These are phyloP conservation scores for Labroides dimidiatus DNA, from an alignment of 2,797 vertebrate species.

Conservation along the genomic window DNA sequence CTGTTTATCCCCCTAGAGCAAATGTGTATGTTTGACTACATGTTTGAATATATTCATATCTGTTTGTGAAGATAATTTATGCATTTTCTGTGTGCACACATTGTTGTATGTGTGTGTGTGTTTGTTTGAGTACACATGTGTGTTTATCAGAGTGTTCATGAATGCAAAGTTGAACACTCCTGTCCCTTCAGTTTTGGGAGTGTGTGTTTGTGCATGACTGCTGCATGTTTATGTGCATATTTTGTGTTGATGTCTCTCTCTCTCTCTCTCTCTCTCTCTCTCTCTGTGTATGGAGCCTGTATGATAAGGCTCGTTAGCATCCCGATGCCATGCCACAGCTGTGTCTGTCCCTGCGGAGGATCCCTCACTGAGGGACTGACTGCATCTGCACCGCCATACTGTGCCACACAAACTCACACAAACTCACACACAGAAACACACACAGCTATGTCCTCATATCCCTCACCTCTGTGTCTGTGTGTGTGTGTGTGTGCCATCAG, in stretches of 20 bases:
- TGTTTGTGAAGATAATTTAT: neutral
- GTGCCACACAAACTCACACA: conserved; percentile 49
- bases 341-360: conserved; percentile 74
- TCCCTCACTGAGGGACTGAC: conserved; percentile 67
- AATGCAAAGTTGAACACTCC: neutral
- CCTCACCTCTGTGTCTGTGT: conserved; percentile 42
- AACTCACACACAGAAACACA: conserved; percentile 26
- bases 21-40: neutral
- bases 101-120: neutral
- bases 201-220: conserved; percentile 1
- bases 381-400: conserved; percentile 76
- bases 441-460: conserved; percentile 33
- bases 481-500: conserved; percentile 37
- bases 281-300: conserved; percentile 52
- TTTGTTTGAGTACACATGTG: neutral
- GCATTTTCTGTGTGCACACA: neutral
- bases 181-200: neutral
- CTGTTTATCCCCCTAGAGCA: neutral
- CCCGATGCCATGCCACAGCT: conserved; percentile 79
- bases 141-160: neutral
- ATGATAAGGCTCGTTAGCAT: conserved; percentile 82
- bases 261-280: too few relatives aligned
- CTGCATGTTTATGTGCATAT: neutral
- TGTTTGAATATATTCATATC: neutral
- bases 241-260: neutral